phyloP scores from a whole-genome alignment of 2,113 vertebrate species.

The Rhinopomastus cyanomelas region DNA sequence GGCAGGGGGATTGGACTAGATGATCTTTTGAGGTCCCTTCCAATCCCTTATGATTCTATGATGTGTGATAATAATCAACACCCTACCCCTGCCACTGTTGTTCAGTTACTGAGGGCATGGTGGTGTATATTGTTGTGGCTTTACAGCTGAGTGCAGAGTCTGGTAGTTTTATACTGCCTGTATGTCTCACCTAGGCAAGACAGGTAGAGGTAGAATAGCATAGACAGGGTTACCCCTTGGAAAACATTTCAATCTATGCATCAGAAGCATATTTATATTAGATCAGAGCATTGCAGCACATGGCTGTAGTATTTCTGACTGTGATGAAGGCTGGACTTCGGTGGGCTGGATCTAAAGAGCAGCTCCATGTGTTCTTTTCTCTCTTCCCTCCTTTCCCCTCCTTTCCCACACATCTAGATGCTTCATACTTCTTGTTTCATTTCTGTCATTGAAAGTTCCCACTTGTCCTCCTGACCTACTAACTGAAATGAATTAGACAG shows the following conservation, averaged over 20 bases:
- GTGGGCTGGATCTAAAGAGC: not conserved
- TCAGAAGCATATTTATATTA: not conserved
- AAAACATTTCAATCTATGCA: not conserved
- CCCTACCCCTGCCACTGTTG: not conserved
- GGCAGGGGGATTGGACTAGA: no score
- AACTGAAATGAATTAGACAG: not conserved
- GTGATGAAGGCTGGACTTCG: not conserved
- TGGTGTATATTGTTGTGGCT: not conserved
- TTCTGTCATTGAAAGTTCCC: not conserved
- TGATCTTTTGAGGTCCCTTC: no score
- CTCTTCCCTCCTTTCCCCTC: not conserved
- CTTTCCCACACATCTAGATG: not conserved
- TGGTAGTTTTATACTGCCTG: not conserved
- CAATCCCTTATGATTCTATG: no score
- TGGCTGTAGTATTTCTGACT: not conserved
- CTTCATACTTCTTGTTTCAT: not conserved
- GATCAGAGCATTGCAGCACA: not conserved
- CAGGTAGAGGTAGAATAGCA: not conserved
- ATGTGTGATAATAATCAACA: not conserved
- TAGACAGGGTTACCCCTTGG: not conserved
- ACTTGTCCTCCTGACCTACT: not conserved
- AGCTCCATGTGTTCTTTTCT: not conserved
- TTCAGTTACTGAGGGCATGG: not conserved
- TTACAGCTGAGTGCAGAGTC: not conserved
- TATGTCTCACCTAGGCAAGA: not conserved